Conservation (phyloP, 1,140 invertebrate genomes). For the Zaprionus camerounensis region DNA sequence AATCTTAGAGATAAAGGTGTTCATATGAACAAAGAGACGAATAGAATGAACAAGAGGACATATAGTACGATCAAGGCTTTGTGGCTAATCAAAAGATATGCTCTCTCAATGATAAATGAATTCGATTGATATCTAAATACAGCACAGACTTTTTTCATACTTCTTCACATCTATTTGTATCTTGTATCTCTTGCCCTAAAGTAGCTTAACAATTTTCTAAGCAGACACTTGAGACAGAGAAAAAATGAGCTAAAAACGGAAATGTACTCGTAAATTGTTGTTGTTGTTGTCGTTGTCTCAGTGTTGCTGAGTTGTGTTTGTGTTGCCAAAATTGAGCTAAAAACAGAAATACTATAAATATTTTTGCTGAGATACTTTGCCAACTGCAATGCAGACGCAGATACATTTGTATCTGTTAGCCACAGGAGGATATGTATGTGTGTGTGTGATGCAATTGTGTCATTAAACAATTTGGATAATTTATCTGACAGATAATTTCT, state of each 20-base stretch:
- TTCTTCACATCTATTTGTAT: neutral
- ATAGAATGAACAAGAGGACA: too few species aligned
- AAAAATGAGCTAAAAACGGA: slow-evolving; percentile 41
- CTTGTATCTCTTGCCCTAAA: neutral
- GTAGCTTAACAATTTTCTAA: slow-evolving; percentile 4
- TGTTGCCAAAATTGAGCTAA: slow-evolving; percentile 54
- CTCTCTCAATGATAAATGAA: neutral
- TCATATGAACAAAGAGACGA: too few species aligned
- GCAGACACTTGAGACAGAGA: slow-evolving; percentile 2
- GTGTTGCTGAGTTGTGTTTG: slow-evolving; percentile 5
- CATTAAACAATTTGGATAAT: slow-evolving; percentile 63
- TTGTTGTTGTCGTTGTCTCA: neutral
- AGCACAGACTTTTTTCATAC: neutral
- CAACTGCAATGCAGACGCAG: slow-evolving; percentile 41
- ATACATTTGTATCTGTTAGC: neutral
- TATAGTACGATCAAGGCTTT: too few species aligned
- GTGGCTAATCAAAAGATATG: neutral
- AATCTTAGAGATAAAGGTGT: too few species aligned
- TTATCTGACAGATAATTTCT: slow-evolving; percentile 70
- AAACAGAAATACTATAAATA: slow-evolving; percentile 52
- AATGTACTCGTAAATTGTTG: slow-evolving; percentile 18
- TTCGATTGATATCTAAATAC: neutral
- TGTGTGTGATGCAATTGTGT: neutral
- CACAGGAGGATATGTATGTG: neutral
- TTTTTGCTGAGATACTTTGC: slow-evolving; percentile 48